Conservation (phyloP, 2,888 invertebrate genomes). For the Taphrorychus bicolor region DNA sequence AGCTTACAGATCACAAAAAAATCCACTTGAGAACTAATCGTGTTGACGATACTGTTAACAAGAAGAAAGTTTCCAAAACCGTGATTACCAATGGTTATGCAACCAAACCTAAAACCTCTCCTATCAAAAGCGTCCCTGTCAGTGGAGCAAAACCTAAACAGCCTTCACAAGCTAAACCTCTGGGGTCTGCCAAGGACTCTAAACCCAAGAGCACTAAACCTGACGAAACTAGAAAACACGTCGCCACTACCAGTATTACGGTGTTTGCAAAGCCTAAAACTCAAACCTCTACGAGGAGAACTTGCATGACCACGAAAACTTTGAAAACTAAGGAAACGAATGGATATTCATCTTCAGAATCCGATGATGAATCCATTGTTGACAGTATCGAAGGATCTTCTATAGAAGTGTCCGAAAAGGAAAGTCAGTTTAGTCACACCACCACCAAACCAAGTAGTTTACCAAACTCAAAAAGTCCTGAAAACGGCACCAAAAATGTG, state of each 20-base stretch:
- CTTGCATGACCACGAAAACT: constrained; percentile 16
- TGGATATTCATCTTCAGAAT: constrained; percentile 47
- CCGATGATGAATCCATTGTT: constrained; percentile 49
- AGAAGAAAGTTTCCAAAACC: constrained; percentile 42
- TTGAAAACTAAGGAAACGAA: constrained; percentile 27
- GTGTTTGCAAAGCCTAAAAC: constrained; percentile 45
- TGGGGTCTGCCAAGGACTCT: too few relatives aligned
- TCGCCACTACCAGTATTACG: constrained; percentile 51
- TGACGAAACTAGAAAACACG: constrained; percentile 40
- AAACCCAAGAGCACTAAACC: constrained; percentile 23
- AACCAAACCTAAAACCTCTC: constrained; percentile 40
- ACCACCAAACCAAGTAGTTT: constrained; percentile 47
- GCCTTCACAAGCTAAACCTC: too few relatives aligned
- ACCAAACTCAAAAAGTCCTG: too few relatives aligned
- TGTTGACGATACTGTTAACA: constrained; percentile 48
- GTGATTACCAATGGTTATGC: constrained; percentile 41
- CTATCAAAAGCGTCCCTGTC: constrained; percentile 23
- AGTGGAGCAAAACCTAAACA: constrained; percentile 12
- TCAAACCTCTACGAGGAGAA: constrained; percentile 15
- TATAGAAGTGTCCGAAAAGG: constrained; percentile 43
- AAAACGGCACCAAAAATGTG: constrained; percentile 51
- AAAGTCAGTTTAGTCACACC: constrained; percentile 63
- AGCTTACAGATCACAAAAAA: constrained; percentile 44
- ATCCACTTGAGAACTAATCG: constrained; percentile 49
- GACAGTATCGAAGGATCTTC: constrained; percentile 47